Percentiles rank a stretch among this genome's conserved stretches.
Evolutionary conservation across 1,140 invertebrate genomes (phyloP).

Genomic region (Drosophila hydei): DNA sequence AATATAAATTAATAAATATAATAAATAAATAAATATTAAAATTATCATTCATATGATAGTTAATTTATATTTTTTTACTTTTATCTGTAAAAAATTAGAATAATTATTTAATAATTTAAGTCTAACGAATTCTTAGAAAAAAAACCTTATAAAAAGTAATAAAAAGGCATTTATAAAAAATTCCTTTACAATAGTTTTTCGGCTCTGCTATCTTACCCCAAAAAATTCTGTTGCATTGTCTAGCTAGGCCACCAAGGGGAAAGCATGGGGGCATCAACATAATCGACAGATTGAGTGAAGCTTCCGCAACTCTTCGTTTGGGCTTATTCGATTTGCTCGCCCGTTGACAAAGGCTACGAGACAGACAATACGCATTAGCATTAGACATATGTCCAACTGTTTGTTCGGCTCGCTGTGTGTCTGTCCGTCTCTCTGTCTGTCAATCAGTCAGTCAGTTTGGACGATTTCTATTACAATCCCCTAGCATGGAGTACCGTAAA

Average conservation of each 20-base stretch:
- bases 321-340: slow-evolving; percentile 16
- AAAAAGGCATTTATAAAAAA: too few relatives aligned
- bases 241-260: slow-evolving; percentile 33
- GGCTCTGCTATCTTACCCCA: too few relatives aligned
- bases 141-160: too few relatives aligned
- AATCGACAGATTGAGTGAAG: slow-evolving; percentile 50
- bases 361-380: slow-evolving; percentile 64
- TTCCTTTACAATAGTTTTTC: too few relatives aligned
- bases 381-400: slow-evolving; percentile 69
- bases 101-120: too few relatives aligned
- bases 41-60: too few relatives aligned
- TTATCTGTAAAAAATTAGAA: too few relatives aligned
- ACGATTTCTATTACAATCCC: slow-evolving; percentile 52
- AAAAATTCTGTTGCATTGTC: slow-evolving; percentile 15
- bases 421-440: not conserved
- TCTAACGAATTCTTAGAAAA: too few relatives aligned
- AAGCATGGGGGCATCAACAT: slow-evolving; percentile 3
- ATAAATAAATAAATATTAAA: too few relatives aligned
- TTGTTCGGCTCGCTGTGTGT: not conserved
- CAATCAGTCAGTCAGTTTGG: not conserved
- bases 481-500: slow-evolving; percentile 52
- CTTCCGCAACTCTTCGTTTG: slow-evolving; percentile 65
- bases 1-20: too few relatives aligned
- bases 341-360: slow-evolving; percentile 55
- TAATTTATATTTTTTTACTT: too few relatives aligned